Conservation (phyloP, 2,888 invertebrate genomes). For the Ennomos quercinarius region DNA sequence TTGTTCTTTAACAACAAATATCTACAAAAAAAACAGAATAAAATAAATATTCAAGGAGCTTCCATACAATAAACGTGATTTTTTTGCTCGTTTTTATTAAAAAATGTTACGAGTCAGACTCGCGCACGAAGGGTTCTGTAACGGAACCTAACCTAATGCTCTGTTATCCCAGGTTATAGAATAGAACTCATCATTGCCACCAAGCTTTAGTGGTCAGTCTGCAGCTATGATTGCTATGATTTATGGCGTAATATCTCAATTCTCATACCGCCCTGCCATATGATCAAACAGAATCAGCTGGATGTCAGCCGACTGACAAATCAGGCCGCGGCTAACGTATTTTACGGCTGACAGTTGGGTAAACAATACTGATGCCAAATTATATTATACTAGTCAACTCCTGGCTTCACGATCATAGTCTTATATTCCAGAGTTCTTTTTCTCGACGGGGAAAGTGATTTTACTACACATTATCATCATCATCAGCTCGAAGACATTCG, state of each 20-base stretch:
- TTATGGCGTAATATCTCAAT: constrained; percentile 12
- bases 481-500: neutral
- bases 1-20: too few species aligned
- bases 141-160: too few species aligned
- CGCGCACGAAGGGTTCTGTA: too few species aligned
- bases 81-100: too few species aligned
- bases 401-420: too few species aligned
- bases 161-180: too few species aligned
- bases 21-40: too few species aligned
- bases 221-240: constrained; percentile 2
- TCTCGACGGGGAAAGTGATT: neutral
- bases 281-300: constrained; percentile 19
- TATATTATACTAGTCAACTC: too few species aligned
- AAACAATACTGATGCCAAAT: constrained; percentile 32
- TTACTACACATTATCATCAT: neutral
- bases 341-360: constrained; percentile 30
- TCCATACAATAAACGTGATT: too few species aligned
- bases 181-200: neutral
- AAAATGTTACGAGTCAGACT: too few species aligned
- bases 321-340: constrained; percentile 13
- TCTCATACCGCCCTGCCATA: constrained; percentile 14
- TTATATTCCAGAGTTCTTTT: too few species aligned
- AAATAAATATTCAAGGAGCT: too few species aligned
- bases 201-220: neutral
- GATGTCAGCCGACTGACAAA: constrained; percentile 23